Evolutionary conservation across 2,113 vertebrate genomes (phyloP).

Genomic region (Nibea coibor): DNA sequence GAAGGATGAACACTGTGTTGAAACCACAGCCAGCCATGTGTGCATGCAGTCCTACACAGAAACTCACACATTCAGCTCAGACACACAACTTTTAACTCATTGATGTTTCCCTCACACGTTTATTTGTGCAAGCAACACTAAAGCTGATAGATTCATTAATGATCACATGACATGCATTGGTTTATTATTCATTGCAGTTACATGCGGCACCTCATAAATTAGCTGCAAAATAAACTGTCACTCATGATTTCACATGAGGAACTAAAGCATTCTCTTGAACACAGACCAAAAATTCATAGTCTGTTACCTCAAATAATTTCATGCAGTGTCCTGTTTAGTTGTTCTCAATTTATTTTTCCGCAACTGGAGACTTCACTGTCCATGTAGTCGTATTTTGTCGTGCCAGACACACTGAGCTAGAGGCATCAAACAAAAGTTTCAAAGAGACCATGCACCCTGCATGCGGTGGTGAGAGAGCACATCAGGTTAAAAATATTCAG

Average conservation of each 20-base stretch:
- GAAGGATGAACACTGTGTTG: conserved; percentile 34
- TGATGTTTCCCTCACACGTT: conserved; percentile 18
- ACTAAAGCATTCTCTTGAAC: conserved; percentile 8
- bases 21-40: conserved; percentile 59
- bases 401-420: conserved; percentile 8
- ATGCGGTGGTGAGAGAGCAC: conserved; percentile 22
- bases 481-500: conserved; percentile 72
- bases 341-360: conserved; percentile 23
- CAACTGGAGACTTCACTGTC: background rate
- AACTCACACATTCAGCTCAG: background rate
- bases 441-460: conserved; percentile 21
- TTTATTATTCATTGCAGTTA: background rate
- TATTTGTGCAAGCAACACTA: background rate
- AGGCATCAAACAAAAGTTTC: conserved; percentile 41
- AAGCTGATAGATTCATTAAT: background rate
- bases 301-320: conserved; percentile 4
- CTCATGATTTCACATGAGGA: conserved; percentile 29
- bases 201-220: conserved; percentile 16
- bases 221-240: conserved; percentile 28
- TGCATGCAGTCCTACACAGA: conserved; percentile 4
- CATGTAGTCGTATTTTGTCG: background rate
- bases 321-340: background rate
- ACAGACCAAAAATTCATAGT: conserved; percentile 33
- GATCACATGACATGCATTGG: background rate
- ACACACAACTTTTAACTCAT: conserved; percentile 5